Evolutionary conservation across 1,140 invertebrate species (phyloP), one percentile per base, ranked within the genome.

Genomic region (Ips nitidus): DNA sequence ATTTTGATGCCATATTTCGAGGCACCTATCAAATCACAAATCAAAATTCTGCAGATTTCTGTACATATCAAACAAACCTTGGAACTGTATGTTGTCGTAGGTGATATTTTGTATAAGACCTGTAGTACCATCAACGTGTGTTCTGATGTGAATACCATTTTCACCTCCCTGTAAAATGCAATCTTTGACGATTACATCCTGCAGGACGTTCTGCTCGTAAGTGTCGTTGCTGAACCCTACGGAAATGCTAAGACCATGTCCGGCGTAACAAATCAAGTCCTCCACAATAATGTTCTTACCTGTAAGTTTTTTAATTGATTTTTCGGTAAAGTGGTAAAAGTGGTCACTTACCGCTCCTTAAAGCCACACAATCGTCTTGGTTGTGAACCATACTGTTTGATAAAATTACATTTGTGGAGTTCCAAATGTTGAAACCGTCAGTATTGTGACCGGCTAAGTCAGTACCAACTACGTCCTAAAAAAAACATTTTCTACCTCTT

Each of bases 281-380:
- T 62, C 60, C 8, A 62, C 41, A 1, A 62, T 6, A 47, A 47
- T 47, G 41, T 62, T 62, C 3, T 4, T 37, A 8, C 60, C 60
- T 62, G 56, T 68, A 45, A 42, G 61, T 55, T 5, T 47, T 47
- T 5, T 2, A 36, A 47, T 47, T 47, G n/a, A 47, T 5, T 5
- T 47, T 47, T 47, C 1, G n/a, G 4, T 47, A 53, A 52, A 40
- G 3, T 22, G 22, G 22, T 22, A 22, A 22, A 22, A 22, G 22
- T 22, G 22, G 22, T 22, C 22, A 22, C 47, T 6, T 63, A 63
- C 61, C 61, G 41, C 61, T 37, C 38, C 61, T 37, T 52, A 69
- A 36, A 58, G 67, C 67, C 37, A 69, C 59, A 41, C 67, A 69
- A 40, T 69, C 67, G 37, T 69, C 67, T 43, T 69, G 67, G 52